Evolutionary conservation across 2,113 vertebrate species (phyloP).

Genomic region (Ceuthmochares aereus): DNA sequence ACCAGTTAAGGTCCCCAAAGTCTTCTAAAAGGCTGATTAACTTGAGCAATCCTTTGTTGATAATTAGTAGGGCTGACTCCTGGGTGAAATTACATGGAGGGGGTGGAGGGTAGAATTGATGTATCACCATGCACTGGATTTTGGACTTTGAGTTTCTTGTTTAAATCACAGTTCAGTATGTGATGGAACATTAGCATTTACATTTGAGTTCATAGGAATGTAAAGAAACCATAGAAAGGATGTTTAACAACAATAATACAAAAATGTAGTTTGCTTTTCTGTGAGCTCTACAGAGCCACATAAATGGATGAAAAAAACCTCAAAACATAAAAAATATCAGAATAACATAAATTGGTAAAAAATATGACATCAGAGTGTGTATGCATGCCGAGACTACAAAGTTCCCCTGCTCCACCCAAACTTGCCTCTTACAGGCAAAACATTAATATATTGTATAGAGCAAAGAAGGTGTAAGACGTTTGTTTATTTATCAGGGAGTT

Average conservation of each 20-base stretch:
- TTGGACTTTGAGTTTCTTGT: background rate
- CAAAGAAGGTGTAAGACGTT: background rate
- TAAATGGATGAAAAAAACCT: background rate
- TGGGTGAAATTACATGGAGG: background rate
- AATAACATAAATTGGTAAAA: too few species aligned
- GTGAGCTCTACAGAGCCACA: background rate
- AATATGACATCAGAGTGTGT: too few species aligned
- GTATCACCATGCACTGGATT: background rate
- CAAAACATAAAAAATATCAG: too few species aligned
- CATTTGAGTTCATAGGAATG: background rate
- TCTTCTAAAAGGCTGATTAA: slow-evolving; percentile 54
- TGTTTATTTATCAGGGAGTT: background rate
- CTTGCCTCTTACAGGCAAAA: background rate
- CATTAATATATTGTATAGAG: too few species aligned
- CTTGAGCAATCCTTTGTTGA: slow-evolving; percentile 43
- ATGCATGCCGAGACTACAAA: background rate
- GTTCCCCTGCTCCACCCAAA: background rate
- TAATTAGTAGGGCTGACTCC: slow-evolving; percentile 29
- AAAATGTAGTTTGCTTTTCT: background rate
- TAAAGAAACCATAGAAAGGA: background rate
- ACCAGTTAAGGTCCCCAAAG: slow-evolving; percentile 30
- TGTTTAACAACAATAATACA: background rate
- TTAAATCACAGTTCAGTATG: background rate
- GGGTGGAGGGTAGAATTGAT: background rate
- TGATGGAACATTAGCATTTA: background rate